Evolutionary conservation across 2,797 vertebrate genomes (phyloP), one percentile per base, ranked within the genome.

Genomic region (Gambusia yucatana): DNA sequence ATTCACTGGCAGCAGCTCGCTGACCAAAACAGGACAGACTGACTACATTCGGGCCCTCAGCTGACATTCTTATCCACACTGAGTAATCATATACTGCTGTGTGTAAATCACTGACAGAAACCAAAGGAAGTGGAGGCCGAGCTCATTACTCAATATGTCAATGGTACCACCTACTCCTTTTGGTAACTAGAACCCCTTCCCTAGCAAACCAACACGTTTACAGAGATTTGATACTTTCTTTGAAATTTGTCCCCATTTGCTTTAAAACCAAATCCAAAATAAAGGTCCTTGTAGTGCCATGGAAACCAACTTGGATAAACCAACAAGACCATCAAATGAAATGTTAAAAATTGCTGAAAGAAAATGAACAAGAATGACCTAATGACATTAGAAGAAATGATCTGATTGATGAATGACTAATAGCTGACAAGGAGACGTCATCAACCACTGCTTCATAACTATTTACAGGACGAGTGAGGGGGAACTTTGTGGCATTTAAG

Each of bases 21-120:
- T 88, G 89, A 93, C 92, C 92, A 85, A 89, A 88, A 79, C 88
- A 86, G 88, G 84, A 87, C 84, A 79, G 82, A 76, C 82, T 84
- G 89, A 82, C 85, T 85, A 74, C 77, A 85, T 50, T 79, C 50
- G 84, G 91, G 75, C 88, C 72, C 84, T 84, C 83, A 72, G 77
- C 75, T n/a, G 78, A 84, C 67, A 16, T 74, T 63, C 78, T 73
- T 28, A 85, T 77, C 78, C 87, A 84, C 82, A 77, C 72, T 30
- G 82, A 89, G 79, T 85, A 74, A 77, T 80, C 81, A 83, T n/a
- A 79, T 71, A 36, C 83, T 44, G 73, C 82, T 73, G 72, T 50
- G 79, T 50, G 55, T 69, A 36, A 69, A 57, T 76, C 57, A 52
- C 81, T 39, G 72, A 81, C 1, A 82, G 83, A 83, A 89, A 82